These are phyloP conservation scores for Herpailurus yagouaroundi DNA, from an alignment of 2,113 vertebrate genomes.

Conservation along the genomic window DNA sequence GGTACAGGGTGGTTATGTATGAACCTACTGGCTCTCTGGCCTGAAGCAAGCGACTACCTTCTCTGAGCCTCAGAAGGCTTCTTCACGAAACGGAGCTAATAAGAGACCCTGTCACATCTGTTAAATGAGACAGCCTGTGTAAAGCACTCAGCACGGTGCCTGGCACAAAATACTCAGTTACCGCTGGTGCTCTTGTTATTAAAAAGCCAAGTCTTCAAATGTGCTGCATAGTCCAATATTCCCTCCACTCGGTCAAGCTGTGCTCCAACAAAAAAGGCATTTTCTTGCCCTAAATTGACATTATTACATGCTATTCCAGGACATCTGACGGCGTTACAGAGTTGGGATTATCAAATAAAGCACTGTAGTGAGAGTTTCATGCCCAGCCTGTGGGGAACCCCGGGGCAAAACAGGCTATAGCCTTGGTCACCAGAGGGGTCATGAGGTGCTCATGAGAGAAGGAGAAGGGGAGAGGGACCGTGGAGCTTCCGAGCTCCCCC, in stretches of 20 bases:
- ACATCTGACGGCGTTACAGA: not conserved
- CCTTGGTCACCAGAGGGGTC: not conserved
- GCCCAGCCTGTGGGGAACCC: not conserved
- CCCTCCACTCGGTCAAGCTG: not conserved
- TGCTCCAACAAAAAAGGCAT: not conserved
- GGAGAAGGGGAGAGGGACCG: too few relatives aligned
- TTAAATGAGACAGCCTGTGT: not conserved
- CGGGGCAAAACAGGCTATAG: not conserved
- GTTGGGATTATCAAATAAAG: not conserved
- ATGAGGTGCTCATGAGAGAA: not conserved
- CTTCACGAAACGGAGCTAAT: not conserved
- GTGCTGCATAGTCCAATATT: not conserved
- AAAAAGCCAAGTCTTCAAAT: not conserved
- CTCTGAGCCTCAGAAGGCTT: not conserved
- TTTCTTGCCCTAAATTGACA: not conserved
- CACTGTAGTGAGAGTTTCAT: not conserved
- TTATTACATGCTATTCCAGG: not conserved
- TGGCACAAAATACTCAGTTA: not conserved
- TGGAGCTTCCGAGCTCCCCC: rapidly evolving
- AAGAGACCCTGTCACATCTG: not conserved
- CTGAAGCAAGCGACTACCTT: not conserved
- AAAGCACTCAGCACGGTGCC: not conserved
- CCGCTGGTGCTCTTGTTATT: not conserved
- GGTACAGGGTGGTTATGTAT: not conserved
- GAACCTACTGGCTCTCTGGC: not conserved